Conservation (phyloP, 1,140 invertebrate genomes). For the Hestina assimilis region DNA sequence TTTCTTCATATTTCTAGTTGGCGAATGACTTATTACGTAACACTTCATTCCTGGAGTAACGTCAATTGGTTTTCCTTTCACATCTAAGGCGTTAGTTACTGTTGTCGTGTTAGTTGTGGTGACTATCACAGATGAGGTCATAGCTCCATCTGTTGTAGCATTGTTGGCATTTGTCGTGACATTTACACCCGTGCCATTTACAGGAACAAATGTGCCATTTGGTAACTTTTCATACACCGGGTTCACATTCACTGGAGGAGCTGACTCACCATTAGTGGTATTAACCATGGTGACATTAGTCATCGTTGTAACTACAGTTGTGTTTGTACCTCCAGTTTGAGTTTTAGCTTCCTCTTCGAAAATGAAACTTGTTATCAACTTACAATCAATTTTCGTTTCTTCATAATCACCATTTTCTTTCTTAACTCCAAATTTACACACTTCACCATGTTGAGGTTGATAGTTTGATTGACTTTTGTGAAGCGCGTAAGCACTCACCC, state of each 20-base stretch:
- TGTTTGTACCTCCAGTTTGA: constrained; percentile 42
- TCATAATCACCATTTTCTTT: constrained; percentile 68
- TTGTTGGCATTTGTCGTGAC: constrained; percentile 26
- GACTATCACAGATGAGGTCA: constrained; percentile 50
- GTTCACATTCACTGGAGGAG: constrained; percentile 16
- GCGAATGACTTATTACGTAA: constrained; percentile 54
- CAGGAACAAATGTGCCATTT: constrained; percentile 59
- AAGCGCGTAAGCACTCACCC: constrained; percentile 50
- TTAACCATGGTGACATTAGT: constrained; percentile 60
- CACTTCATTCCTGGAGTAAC: constrained; percentile 69
- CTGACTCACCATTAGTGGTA: constrained; percentile 26
- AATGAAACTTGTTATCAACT: constrained; percentile 65
- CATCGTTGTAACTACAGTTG: constrained; percentile 46
- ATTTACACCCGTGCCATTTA: constrained; percentile 39
- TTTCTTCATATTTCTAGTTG: constrained; percentile 50
- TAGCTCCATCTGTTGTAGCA: constrained; percentile 29
- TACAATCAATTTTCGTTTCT: constrained; percentile 67
- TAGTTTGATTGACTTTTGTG: constrained; percentile 45
- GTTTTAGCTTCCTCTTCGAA: constrained; percentile 47
- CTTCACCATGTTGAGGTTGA: constrained; percentile 52
- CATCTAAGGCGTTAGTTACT: constrained; percentile 57
- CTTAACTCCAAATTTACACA: constrained; percentile 64
- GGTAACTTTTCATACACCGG: constrained; percentile 49
- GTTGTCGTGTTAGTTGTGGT: constrained; percentile 62
- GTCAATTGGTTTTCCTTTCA: constrained; percentile 58